Base-by-base conservation (phyloP, 2,797 vertebrate genomes). In the Sebastes goodei region DNA sequence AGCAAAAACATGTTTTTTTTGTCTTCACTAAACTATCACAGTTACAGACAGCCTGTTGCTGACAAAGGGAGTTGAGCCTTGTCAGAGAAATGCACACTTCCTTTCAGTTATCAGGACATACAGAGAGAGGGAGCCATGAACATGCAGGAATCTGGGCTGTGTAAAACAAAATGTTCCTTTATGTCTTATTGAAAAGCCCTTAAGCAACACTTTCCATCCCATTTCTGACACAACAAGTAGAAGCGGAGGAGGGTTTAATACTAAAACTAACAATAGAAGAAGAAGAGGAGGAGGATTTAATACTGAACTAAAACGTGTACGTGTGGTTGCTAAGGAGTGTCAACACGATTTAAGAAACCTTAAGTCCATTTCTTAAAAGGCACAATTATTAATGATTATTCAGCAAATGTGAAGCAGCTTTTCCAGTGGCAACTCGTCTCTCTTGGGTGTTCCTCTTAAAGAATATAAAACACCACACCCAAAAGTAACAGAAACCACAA, bases 1-100 rank as follows among this genome's bases (percentile, higher is more conserved):
- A 84, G 76, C 17, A 74, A 71, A 70, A 77, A 70, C 30, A 55
- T 62, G 32, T 65, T 33, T 59, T 49, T 70, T 71, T 56, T 53
- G n/a, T 17, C 32, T 70, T 68, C 57, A 70, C 61, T 66, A 4
- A 68, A 79, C 59, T 73, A 21, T 77, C 72, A 61, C 38, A 53
- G 20, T 42, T 20, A 73, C 23, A 81, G 46, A 8, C 25, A 56
- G 62, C 46, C 60, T 63, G 69, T n/a, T 63, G 57, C 82, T 83
- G 75, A 74, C 76, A 55, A 55, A 68, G 66, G 74, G 63, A 71
- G 21, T 29, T 65, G 30, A 46, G 74, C 2, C 84, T 89, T 94
- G 87, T 91, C 90, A 87, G 74, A 86, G 75, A 84, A 66, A 78
- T 0, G 20, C 88, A 91, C 75, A 88, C 91, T 95, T 95, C 94